Base-by-base conservation (phyloP, 2,888 invertebrate species). In the Anarsia innoxiella region DNA sequence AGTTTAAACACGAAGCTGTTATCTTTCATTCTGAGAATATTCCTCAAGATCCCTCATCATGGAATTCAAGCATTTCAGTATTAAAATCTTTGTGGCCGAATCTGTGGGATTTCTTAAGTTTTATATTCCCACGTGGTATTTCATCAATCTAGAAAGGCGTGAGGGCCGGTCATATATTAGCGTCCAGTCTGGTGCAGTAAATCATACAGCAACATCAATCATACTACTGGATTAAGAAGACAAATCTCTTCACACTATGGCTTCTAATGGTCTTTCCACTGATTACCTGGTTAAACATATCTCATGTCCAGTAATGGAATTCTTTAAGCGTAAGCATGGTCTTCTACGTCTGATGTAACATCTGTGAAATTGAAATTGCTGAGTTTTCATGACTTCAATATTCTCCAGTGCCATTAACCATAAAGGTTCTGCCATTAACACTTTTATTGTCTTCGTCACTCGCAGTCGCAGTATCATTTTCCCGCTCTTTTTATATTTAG, bases 11-110 rank as follows among this genome's bases (percentile, higher is more conserved):
- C 34, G 41, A 55, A 52, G 53, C 51, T 48, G 58, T 71, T 75
- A 73, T 72, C 71, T 67, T 56, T n/a, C 40, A 52, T 77, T 76
- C 76, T 45, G 39, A 59, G 78, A 77, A 79, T 42, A 52, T 16
- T 23, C 23, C 14, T 26, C n/a, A n/a, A n/a, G n/a, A n/a, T n/a
- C n/a, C n/a, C n/a, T n/a, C 23, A 28, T 31, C 31, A 13, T 10
- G 14, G 3, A 23, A 26, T 25, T 27, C 28, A 19, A 1, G 11
- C 12, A 23, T 23, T 33, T 28, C 31, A 32, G 16, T n/a, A n/a
- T n/a, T n/a, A n/a, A n/a, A n/a, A n/a, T n/a, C n/a, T n/a, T n/a
- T n/a, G n/a, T n/a, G n/a, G n/a, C n/a, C n/a, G n/a, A n/a, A n/a
- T n/a, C n/a, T n/a, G n/a, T 19, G n/a, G 13, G 14, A 12, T 14